These are phyloP conservation scores for Callipepla squamata DNA, from an alignment of 2,113 vertebrate genomes.

Conservation along the genomic window DNA sequence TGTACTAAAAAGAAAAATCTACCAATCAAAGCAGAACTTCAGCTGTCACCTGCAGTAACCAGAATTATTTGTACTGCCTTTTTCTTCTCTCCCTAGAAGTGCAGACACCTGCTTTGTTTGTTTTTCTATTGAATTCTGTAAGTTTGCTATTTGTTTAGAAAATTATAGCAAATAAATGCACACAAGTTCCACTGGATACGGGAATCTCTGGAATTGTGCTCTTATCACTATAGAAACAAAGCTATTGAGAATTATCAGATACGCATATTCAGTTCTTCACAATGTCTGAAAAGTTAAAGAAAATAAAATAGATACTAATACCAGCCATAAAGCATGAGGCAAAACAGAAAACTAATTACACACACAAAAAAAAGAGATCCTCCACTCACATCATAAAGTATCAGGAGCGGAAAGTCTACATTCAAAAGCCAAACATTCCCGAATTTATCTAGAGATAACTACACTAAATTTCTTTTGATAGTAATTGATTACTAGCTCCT, in stretches of 20 bases:
- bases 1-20: not conserved
- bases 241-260: not conserved
- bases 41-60: not conserved
- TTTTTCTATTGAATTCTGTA: not conserved
- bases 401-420: not conserved
- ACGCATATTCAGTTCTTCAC: not conserved
- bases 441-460: not conserved
- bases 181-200: not conserved
- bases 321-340: not conserved
- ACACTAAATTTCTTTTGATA: not conserved
- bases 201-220: not conserved
- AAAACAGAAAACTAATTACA: not conserved
- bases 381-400: not conserved
- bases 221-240: not conserved
- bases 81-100: not conserved
- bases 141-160: not conserved
- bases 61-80: not conserved
- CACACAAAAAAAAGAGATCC: not conserved
- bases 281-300: not conserved
- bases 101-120: fast-evolving
- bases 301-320: not conserved
- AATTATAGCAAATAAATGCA: not conserved
- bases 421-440: not conserved
- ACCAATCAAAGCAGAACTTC: not conserved
- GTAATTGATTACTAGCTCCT: not conserved